Evolutionary conservation across 2,797 vertebrate species (phyloP).

Genomic region (Heterohyrax brucei): DNA sequence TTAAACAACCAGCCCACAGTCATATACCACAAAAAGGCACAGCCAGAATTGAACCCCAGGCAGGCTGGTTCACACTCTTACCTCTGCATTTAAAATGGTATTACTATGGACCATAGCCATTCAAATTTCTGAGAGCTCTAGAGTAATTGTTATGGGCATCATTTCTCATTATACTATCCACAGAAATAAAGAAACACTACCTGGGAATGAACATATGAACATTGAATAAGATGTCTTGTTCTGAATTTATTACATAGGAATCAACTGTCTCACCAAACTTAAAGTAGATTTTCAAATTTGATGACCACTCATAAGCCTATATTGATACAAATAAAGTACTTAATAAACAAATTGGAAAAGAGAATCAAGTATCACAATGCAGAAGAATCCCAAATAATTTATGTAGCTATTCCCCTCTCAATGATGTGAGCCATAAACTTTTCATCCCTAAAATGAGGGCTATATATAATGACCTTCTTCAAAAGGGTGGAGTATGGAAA

Average conservation of each 20-base stretch:
- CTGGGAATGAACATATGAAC: neutral
- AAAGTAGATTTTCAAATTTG: neutral
- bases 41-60: neutral
- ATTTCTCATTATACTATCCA: neutral
- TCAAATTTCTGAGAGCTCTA: neutral
- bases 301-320: neutral
- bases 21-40: neutral
- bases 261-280: neutral
- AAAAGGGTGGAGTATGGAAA: neutral
- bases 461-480: neutral
- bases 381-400: slow-evolving; percentile 10
- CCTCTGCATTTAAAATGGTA: neutral
- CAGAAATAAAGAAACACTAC: neutral
- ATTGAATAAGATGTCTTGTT: neutral
- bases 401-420: neutral
- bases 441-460: neutral
- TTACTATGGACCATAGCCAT: neutral
- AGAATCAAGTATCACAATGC: neutral
- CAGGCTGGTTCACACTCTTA: neutral
- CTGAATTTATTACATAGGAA: neutral
- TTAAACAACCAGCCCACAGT: neutral
- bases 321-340: neutral
- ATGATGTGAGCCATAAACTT: neutral
- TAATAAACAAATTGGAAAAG: neutral
- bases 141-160: too few relatives aligned